These are phyloP conservation scores for Lonchura striata DNA, from an alignment of 2,113 vertebrate genomes.

Conservation along the genomic window DNA sequence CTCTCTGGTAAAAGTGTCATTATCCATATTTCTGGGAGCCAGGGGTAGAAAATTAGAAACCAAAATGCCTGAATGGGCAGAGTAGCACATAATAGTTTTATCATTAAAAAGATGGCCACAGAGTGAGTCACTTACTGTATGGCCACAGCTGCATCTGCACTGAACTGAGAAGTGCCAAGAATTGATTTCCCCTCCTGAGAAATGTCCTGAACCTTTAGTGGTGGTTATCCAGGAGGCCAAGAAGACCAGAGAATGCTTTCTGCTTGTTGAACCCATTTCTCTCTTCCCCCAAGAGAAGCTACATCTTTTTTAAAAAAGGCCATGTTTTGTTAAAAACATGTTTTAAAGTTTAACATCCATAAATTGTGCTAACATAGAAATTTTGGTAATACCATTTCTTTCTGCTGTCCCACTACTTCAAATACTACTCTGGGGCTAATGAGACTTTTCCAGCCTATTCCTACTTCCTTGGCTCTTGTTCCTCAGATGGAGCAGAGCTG, in stretches of 20 bases:
- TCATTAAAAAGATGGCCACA: slow-evolving; percentile 13
- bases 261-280: not conserved
- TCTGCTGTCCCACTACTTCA: not conserved
- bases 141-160: not conserved
- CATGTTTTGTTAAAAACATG: not conserved
- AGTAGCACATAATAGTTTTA: not conserved
- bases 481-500: not conserved
- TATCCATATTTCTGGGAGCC: slow-evolving; percentile 3
- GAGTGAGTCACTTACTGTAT: slow-evolving; percentile 15
- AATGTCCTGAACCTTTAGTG: not conserved
- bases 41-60: slow-evolving; percentile 21
- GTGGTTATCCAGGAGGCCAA: not conserved
- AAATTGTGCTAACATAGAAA: not conserved
- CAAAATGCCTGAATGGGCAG: slow-evolving; percentile 36
- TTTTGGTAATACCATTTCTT: not conserved
- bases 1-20: not conserved
- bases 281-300: not conserved
- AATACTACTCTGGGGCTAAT: not conserved
- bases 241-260: not conserved
- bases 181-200: not conserved
- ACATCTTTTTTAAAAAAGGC: not conserved
- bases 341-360: not conserved
- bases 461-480: not conserved
- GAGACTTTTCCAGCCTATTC: not conserved
- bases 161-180: not conserved